phyloP scores from a whole-genome alignment of 2,113 vertebrate genomes.

The Shinisaurus crocodilurus region DNA sequence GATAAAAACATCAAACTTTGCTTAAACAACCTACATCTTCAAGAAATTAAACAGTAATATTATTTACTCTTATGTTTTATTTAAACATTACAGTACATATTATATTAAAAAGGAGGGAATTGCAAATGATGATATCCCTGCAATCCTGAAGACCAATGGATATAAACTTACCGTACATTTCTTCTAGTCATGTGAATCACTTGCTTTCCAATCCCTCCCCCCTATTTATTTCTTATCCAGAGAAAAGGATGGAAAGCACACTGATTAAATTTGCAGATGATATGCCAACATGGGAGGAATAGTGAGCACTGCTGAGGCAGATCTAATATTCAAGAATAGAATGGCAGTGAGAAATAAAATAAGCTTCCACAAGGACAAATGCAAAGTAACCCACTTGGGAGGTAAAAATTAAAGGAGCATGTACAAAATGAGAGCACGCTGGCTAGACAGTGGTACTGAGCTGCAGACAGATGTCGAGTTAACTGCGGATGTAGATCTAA shows the following conservation, averaged over 20 bases:
- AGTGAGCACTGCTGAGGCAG: background rate
- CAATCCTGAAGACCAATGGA: background rate
- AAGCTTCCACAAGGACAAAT: conserved; percentile 44
- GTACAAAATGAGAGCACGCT: conserved; percentile 25
- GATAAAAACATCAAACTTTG: background rate
- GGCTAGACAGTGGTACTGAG: conserved; percentile 20
- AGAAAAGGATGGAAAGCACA: conserved; percentile 26
- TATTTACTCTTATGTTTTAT: background rate
- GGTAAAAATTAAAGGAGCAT: conserved; percentile 41
- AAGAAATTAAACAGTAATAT: background rate
- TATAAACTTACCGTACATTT: conserved; percentile 7
- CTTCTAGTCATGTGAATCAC: conserved; percentile 20
- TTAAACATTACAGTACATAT: background rate
- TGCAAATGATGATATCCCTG: rapidly evolving
- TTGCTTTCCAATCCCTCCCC: background rate
- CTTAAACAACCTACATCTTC: background rate
- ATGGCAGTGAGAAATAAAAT: conserved; percentile 45
- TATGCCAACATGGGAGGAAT: conserved; percentile 4
- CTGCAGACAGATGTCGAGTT: conserved; percentile 32
- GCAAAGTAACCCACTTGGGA: conserved; percentile 32
- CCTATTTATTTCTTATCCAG: conserved; percentile 16
- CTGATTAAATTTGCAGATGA: conserved; percentile 17
- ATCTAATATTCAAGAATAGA: conserved; percentile 37
- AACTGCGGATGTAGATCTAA: conserved; percentile 28
- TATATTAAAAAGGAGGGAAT: conserved; percentile 8